Percentiles rank a stretch among this genome's conserved stretches.
Evolutionary conservation across 2,888 invertebrate genomes (phyloP).

Genomic region (Drosophila basisetae): DNA sequence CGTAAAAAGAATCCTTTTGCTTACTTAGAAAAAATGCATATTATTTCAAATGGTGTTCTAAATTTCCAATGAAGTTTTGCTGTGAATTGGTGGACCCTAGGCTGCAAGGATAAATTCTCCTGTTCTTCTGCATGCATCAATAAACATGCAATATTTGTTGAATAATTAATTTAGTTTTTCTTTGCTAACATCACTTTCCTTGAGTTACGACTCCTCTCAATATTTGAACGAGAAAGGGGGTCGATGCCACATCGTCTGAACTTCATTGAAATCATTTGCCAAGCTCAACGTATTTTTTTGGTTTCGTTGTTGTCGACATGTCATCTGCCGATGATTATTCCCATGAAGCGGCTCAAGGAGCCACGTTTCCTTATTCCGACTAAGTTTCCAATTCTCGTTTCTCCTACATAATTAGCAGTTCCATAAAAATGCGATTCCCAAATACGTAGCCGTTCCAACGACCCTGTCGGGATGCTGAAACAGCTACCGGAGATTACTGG

Average conservation of each 20-base stretch:
- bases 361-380: slow-evolving; percentile 18
- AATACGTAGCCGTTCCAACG: slow-evolving; percentile 19
- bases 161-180: neutral
- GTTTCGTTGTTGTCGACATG: neutral
- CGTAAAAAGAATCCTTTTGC: no score
- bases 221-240: no score
- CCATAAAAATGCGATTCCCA: slow-evolving; percentile 63
- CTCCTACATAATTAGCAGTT: slow-evolving; percentile 62
- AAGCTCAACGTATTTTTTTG: slow-evolving; percentile 3
- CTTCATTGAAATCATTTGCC: neutral
- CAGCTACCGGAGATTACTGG: slow-evolving; percentile 55
- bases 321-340: slow-evolving; percentile 25
- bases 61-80: neutral
- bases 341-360: slow-evolving; percentile 31
- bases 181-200: neutral
- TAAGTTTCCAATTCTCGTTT: slow-evolving; percentile 16
- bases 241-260: neutral
- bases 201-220: no score
- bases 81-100: neutral
- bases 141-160: neutral
- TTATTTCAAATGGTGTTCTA: neutral
- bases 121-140: no score
- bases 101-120: neutral
- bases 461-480: slow-evolving; percentile 25
- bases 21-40: neutral